A percentile compares a stretch with the other conserved stretches of the same genome.
Conservation (phyloP, 2,888 invertebrate species). For the Marasmarcha lunaedactyla region DNA sequence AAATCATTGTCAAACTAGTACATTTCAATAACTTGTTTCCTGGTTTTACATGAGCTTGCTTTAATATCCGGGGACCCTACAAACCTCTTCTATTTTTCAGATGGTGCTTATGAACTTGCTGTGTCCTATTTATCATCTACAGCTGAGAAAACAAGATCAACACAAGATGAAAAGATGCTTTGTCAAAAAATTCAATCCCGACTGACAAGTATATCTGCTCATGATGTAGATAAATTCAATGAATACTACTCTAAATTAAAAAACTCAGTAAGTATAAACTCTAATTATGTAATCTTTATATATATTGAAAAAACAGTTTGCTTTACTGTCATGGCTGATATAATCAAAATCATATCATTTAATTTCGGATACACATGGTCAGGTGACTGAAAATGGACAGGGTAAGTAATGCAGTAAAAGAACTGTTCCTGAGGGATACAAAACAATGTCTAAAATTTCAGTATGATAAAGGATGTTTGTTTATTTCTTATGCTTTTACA, state of each 20-base stretch:
- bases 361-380: too few species aligned
- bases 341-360: too few species aligned
- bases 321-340: neutral
- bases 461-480: too few species aligned
- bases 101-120: constrained; percentile 58
- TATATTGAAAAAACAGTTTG: neutral
- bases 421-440: too few species aligned
- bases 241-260: constrained; percentile 56
- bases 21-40: neutral
- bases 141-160: constrained; percentile 30
- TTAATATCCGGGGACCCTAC: too few species aligned
- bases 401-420: too few species aligned
- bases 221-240: constrained; percentile 56
- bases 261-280: constrained; percentile 38
- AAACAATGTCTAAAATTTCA: too few species aligned
- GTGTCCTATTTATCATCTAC: constrained; percentile 51
- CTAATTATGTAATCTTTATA: neutral
- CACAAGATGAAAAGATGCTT: constrained; percentile 46
- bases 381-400: too few species aligned
- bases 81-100: constrained; percentile 31
- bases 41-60: neutral
- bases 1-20: constrained; percentile 3
- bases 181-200: constrained; percentile 51
- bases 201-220: constrained; percentile 31
- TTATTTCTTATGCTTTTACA: too few species aligned